phyloP scores from a whole-genome alignment of 1,140 invertebrate species.

The Radopholus similis region DNA sequence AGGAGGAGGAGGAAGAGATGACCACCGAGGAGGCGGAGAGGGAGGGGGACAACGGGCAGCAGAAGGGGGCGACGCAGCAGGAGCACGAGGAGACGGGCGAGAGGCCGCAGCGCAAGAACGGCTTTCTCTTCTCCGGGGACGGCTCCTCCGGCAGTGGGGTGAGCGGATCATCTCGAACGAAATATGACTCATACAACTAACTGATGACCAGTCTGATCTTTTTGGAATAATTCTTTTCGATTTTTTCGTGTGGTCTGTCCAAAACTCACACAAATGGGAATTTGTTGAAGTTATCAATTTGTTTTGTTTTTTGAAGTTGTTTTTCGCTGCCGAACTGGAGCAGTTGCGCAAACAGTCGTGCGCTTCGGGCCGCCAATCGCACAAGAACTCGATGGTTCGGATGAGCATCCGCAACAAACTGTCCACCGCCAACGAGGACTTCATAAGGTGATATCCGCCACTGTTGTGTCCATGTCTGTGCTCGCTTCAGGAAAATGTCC shows the following conservation, averaged over 20 bases:
- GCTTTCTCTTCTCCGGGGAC: constrained; percentile 35
- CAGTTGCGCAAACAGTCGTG: constrained; percentile 52
- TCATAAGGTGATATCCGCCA: too few relatives aligned
- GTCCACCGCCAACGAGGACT: constrained; percentile 38
- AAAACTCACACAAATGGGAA: too few relatives aligned
- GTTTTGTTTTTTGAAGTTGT: too few relatives aligned
- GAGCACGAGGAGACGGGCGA: not conserved
- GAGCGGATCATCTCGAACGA: too few relatives aligned
- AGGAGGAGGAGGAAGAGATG: not conserved
- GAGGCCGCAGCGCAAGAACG: constrained; percentile 37
- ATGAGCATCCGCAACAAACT: constrained; percentile 47
- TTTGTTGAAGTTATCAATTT: too few relatives aligned
- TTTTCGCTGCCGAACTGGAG: constrained; percentile 55
- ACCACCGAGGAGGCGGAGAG: not conserved
- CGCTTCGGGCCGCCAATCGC: constrained; percentile 32
- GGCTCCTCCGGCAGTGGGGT: constrained; percentile 24
- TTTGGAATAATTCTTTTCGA: too few relatives aligned
- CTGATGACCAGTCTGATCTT: too few relatives aligned
- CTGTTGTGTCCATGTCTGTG: too few relatives aligned
- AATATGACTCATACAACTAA: too few relatives aligned
- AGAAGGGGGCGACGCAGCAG: not conserved
- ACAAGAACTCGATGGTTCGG: constrained; percentile 24
- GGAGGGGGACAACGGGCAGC: not conserved
- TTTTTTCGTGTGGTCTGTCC: too few relatives aligned
- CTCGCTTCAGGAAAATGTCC: constrained; percentile 44